phyloP scores from a whole-genome alignment of 2,888 invertebrate species.

The Pyrrhosoma nymphula region DNA sequence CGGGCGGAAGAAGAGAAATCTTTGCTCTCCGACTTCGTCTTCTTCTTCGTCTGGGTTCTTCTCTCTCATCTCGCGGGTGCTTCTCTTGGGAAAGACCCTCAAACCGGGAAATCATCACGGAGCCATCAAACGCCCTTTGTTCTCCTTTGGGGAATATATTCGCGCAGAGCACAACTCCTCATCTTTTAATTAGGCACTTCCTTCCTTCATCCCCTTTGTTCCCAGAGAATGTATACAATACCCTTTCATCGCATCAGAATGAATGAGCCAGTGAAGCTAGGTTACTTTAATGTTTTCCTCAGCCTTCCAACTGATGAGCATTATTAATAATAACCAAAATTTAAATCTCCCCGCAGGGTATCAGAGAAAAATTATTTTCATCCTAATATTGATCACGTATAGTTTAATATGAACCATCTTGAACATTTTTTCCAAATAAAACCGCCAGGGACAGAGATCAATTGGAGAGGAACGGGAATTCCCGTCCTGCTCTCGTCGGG shows the following conservation, averaged over 20 bases:
- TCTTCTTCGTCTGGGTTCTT: not conserved
- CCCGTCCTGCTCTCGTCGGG: too few relatives aligned
- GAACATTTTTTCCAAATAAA: not conserved
- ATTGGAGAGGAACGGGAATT: not conserved
- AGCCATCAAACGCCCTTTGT: not conserved
- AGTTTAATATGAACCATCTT: not conserved
- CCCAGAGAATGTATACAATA: not conserved
- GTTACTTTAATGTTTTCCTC: not conserved
- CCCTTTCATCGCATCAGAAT: not conserved
- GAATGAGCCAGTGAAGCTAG: not conserved
- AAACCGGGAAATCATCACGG: not conserved
- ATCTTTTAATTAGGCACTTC: conserved; percentile 15
- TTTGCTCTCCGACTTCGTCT: not conserved
- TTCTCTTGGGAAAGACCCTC: not conserved
- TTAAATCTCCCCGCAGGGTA: not conserved
- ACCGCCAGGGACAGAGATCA: not conserved
- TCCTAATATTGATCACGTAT: not conserved
- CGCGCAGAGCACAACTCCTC: not conserved
- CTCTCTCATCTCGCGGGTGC: not conserved
- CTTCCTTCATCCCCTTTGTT: not conserved
- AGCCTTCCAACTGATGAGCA: not conserved
- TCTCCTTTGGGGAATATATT: not conserved
- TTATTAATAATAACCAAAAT: not conserved
- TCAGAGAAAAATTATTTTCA: not conserved
- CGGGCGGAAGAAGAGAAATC: not conserved